Evolutionary conservation across 2,797 vertebrate genomes (phyloP).

Genomic region (Takifugu ocellatus): DNA sequence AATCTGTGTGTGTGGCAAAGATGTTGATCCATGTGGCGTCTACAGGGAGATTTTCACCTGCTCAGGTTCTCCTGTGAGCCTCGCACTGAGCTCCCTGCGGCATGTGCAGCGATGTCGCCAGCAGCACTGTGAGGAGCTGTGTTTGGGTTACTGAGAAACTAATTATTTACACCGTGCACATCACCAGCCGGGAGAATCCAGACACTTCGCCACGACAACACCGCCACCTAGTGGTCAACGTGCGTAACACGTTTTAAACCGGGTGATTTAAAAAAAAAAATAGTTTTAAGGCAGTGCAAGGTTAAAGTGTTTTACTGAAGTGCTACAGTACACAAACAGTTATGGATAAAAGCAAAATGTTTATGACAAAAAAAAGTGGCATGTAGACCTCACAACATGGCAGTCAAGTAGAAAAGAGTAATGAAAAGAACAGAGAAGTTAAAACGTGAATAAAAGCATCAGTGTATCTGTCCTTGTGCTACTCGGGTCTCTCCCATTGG

Average conservation of each 20-base stretch:
- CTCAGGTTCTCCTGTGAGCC: conserved; percentile 11
- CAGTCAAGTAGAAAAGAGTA: conserved; percentile 65
- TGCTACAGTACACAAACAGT: conserved; percentile 70
- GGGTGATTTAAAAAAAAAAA: background rate
- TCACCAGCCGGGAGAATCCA: background rate
- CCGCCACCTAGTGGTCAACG: conserved; percentile 51
- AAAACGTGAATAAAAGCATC: conserved; percentile 62
- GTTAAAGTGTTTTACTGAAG: conserved; percentile 79
- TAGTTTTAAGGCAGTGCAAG: conserved; percentile 22
- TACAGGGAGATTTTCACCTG: conserved; percentile 39
- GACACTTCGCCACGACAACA: background rate
- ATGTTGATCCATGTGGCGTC: conserved; percentile 44
- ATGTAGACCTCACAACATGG: conserved; percentile 63
- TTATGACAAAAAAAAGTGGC: conserved; percentile 27
- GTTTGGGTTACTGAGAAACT: background rate
- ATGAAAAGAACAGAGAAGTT: conserved; percentile 45
- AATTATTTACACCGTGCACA: too few species aligned
- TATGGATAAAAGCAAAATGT: conserved; percentile 44
- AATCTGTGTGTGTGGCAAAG: conserved; percentile 30
- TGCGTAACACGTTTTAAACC: too few species aligned
- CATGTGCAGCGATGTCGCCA: conserved; percentile 1
- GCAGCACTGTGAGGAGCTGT: background rate
- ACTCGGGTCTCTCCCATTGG: conserved; percentile 29
- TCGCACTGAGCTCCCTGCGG: background rate
- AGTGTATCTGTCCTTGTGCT: conserved; percentile 54